These are phyloP conservation scores for Parnassius orleans DNA, from an alignment of 2,888 invertebrate genomes.

Conservation along the genomic window DNA sequence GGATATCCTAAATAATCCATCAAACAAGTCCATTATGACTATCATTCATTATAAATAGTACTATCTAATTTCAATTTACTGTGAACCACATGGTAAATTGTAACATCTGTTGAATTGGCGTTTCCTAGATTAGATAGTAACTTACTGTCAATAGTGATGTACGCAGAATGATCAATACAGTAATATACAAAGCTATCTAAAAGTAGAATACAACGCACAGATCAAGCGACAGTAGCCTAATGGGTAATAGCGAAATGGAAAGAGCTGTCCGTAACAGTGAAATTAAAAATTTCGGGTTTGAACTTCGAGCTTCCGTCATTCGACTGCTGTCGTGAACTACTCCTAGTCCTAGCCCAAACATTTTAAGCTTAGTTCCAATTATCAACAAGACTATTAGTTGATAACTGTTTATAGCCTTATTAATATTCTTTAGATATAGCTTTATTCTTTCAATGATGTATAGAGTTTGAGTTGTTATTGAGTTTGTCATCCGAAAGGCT, in stretches of 20 bases:
- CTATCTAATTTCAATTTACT: conserved; percentile 25
- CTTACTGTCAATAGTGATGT: conserved; percentile 11
- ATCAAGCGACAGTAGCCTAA: too few relatives aligned
- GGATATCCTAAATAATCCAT: conserved; percentile 11
- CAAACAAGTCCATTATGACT: conserved; percentile 20
- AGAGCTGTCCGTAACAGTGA: not conserved
- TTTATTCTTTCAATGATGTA: too few relatives aligned
- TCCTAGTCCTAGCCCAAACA: too few relatives aligned
- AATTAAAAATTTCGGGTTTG: not conserved
- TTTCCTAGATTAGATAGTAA: conserved; percentile 26
- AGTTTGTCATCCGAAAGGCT: too few relatives aligned
- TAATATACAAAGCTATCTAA: conserved; percentile 2
- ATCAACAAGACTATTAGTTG: too few relatives aligned
- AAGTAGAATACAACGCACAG: not conserved
- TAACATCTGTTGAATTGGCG: conserved; percentile 26
- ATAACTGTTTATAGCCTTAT: too few relatives aligned
- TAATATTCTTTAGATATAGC: too few relatives aligned
- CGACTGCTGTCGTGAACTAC: too few relatives aligned
- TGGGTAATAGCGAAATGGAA: too few relatives aligned
- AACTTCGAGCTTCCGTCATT: not conserved
- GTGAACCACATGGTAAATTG: conserved; percentile 20
- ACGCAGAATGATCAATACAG: conserved; percentile 12
- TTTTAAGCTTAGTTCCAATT: too few relatives aligned
- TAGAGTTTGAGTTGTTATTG: too few relatives aligned
- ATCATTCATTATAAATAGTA: conserved; percentile 25